Percentiles rank a stretch among this genome's conserved stretches.
These are phyloP conservation scores for Perizoma flavofasciatum DNA, from an alignment of 2,888 invertebrate genomes.

Conservation along the genomic window DNA sequence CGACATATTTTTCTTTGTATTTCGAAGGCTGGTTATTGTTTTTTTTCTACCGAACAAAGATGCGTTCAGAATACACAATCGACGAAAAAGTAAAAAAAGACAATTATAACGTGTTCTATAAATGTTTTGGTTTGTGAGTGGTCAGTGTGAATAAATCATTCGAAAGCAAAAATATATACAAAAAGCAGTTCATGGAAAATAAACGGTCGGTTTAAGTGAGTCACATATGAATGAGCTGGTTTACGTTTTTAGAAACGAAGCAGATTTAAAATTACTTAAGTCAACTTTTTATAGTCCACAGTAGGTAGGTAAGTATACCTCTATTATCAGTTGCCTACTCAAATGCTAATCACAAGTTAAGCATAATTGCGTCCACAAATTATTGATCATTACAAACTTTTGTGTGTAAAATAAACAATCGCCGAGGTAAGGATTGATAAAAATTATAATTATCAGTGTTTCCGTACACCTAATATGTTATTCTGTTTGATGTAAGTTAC, in stretches of 20 bases:
- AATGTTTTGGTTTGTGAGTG: neutral
- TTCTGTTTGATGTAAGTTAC: no score
- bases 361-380: neutral
- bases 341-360: conserved; percentile 1
- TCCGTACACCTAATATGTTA: no score
- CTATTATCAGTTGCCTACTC: conserved; percentile 2
- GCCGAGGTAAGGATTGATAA: no score
- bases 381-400: neutral
- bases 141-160: neutral
- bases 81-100: no score
- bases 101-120: no score
- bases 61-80: neutral
- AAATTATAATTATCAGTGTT: neutral
- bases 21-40: conserved; percentile 16
- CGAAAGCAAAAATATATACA: conserved; percentile 13
- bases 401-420: neutral
- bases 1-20: conserved; percentile 8
- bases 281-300: neutral
- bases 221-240: conserved; percentile 18
- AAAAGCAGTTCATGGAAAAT: conserved; percentile 14
- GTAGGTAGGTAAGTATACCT: no score
- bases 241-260: conserved; percentile 17
- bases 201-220: conserved; percentile 12
- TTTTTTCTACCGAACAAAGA: neutral
- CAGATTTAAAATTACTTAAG: conserved; percentile 5